These are phyloP conservation scores for Sesia bembeciformis DNA, from an alignment of 2,888 invertebrate genomes.

Conservation along the genomic window DNA sequence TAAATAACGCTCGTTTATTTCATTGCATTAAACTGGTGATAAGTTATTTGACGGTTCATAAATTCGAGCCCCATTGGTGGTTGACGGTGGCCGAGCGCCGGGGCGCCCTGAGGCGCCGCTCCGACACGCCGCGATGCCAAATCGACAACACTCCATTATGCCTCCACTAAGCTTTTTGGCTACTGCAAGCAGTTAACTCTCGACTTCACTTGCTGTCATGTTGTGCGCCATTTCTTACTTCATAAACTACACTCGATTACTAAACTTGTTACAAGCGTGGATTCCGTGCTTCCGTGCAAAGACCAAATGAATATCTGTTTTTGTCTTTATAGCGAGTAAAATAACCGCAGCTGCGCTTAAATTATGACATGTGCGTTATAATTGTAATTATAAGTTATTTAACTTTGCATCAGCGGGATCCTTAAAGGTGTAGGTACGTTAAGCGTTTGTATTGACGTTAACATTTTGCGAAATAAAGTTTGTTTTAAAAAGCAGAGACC, in stretches of 20 bases:
- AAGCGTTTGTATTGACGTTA: too few relatives aligned
- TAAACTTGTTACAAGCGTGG: too few relatives aligned
- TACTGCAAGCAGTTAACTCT: conserved; percentile 30
- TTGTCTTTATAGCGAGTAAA: neutral
- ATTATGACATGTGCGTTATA: neutral
- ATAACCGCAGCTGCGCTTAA: neutral
- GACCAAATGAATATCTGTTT: neutral
- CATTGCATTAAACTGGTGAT: conserved; percentile 71
- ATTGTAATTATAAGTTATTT: neutral
- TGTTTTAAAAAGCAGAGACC: conserved; percentile 1
- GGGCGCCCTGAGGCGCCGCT: conserved; percentile 37
- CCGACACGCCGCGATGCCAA: conserved; percentile 54
- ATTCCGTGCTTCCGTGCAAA: neutral
- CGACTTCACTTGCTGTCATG: conserved; percentile 39
- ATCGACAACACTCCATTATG: conserved; percentile 54
- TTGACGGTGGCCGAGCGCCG: conserved; percentile 27
- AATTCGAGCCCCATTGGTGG: conserved; percentile 52
- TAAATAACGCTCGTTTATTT: conserved; percentile 68
- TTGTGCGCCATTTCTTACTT: conserved; percentile 51
- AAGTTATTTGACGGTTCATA: conserved; percentile 72
- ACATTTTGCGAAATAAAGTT: too few relatives aligned
- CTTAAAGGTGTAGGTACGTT: neutral
- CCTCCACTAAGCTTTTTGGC: conserved; percentile 50
- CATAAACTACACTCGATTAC: conserved; percentile 28
- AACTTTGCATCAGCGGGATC: neutral